Evolutionary conservation across 2,113 vertebrate species (phyloP), one percentile per base, ranked within the genome.

Genomic region (Bubalus kerabau): DNA sequence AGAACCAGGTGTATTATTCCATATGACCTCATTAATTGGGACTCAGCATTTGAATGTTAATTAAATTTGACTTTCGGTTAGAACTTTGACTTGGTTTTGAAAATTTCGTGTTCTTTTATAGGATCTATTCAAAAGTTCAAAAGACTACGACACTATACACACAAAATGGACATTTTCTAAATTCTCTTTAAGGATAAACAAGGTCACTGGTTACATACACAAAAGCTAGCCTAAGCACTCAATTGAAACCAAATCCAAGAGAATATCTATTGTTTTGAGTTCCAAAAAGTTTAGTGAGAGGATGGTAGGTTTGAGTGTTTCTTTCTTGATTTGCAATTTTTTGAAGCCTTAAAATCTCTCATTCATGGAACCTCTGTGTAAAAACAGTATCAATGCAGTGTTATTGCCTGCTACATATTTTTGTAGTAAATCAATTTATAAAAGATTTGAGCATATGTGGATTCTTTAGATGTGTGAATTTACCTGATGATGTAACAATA

Each of bases 21-120:
- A 87, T 96, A 46, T 90, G 83, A 93, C 95, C 96, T 97, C 83
- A 87, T 21, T 60, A 46, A 28, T 67, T 92, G 54, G 57, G 71
- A 91, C 40, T 71, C 28, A 88, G 30, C n/a, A 7, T 95, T 97
- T 89, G 88, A 87, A 98, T 91, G 23, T 24, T 83, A 83, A 80
- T 62, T 96, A 48, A 10, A 7, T 90, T 48, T 94, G 43, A 96
- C 54, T 98, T 74, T 48, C 71, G 67, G 62, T 89, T 87, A 24
- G 48, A 92, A 93, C 23, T 94, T 97, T 88, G 82, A 46, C 56
- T 95, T 87, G 85, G 8, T 56, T 94, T 80, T 89, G 84, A 21
- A 78, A 91, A 67, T 96, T 97, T 62, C 94, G 48, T 43, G 59
- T 91, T 83, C 3, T 91, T 95, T 92, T 60, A 80, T 90, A 48